Percentiles rank a stretch among this genome's conserved stretches.
These are phyloP conservation scores for Nematostella vectensis DNA, from an alignment of 92 coral and sea anemone species.

Conservation along the genomic window DNA sequence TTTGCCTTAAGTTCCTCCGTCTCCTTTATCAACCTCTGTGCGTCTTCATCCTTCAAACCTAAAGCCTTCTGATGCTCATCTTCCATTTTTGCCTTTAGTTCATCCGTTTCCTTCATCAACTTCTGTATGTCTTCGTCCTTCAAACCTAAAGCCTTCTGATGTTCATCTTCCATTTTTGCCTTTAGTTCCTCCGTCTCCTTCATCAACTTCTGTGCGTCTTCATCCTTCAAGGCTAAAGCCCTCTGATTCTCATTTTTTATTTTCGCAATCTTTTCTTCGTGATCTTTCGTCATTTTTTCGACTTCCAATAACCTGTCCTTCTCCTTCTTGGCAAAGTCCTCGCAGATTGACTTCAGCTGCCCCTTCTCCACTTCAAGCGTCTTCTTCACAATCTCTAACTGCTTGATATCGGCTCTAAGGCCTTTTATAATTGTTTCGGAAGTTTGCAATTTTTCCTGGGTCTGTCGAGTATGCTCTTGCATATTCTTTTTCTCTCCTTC, in stretches of 20 bases:
- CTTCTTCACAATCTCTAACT: constrained; percentile 8
- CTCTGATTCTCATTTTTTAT: constrained; percentile 7
- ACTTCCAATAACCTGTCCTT: neutral
- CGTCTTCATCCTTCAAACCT: neutral
- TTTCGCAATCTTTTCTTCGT: constrained; percentile 10
- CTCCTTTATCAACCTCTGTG: constrained; percentile 8
- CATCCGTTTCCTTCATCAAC: constrained; percentile 14
- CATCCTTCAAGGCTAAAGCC: neutral
- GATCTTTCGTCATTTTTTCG: constrained; percentile 14
- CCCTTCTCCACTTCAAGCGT: constrained; percentile 18
- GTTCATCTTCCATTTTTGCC: constrained; percentile 5
- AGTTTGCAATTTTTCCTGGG: constrained; percentile 43
- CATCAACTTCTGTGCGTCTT: neutral
- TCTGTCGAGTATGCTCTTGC: constrained; percentile 30
- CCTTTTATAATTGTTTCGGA: constrained; percentile 31
- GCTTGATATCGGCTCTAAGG: constrained; percentile 35
- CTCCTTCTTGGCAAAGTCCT: constrained; percentile 6
- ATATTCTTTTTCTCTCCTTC: constrained; percentile 47
- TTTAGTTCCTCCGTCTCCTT: constrained; percentile 23
- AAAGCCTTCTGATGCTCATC: constrained; percentile 8
- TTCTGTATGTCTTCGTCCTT: neutral
- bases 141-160: constrained; percentile 16
- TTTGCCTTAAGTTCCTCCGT: constrained; percentile 20
- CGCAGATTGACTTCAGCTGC: neutral
- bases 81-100: constrained; percentile 13